Conservation (phyloP, 2,113 vertebrate genomes). For the Dasyurus viverrinus region DNA sequence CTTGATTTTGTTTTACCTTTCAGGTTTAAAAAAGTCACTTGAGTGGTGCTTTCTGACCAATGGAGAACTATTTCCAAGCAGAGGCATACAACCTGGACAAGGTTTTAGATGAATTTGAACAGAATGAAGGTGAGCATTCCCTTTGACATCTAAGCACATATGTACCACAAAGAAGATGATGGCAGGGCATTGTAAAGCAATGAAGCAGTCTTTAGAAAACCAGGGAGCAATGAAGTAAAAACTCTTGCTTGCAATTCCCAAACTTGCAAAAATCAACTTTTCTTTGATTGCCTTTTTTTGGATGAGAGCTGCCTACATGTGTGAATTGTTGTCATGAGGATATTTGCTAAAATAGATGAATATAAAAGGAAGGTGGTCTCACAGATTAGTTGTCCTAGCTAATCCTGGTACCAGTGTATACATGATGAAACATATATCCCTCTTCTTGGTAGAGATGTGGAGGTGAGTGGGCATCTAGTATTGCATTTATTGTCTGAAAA, state of each 20-base stretch:
- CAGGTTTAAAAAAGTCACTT: conserved; percentile 89
- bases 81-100: conserved; percentile 99
- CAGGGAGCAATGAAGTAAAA: conserved; percentile 22
- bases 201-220: background rate
- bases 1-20: conserved; percentile 61
- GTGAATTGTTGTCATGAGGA: background rate
- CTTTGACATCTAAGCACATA: background rate
- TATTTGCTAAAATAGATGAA: conserved; percentile 13
- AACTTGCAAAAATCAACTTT: conserved; percentile 37
- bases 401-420: background rate
- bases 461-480: background rate
- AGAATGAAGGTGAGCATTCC: conserved; percentile 95
- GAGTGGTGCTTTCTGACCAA: conserved; percentile 93
- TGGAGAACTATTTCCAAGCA: conserved; percentile 99
- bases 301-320: background rate
- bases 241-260: conserved; percentile 40
- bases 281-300: background rate
- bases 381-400: background rate
- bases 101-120: conserved; percentile 99
- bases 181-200: background rate
- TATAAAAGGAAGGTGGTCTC: too few relatives aligned
- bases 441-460: background rate
- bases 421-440: background rate
- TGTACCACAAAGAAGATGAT: conserved; percentile 28
- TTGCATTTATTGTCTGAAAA: background rate